Base-by-base conservation (phyloP, 2,888 invertebrate genomes). In the Zootermopsis nevadensis region DNA sequence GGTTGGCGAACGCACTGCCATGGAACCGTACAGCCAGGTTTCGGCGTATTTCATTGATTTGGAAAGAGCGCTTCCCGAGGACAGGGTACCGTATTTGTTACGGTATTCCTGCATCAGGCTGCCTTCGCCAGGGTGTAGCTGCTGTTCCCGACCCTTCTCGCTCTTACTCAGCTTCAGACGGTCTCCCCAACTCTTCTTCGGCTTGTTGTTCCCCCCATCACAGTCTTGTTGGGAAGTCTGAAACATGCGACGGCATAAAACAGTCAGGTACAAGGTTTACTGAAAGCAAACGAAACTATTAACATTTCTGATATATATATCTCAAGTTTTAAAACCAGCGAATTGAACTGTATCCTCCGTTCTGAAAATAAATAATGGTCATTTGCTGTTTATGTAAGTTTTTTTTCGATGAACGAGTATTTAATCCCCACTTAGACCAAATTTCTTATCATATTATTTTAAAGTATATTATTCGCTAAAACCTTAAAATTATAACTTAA, bases 1-100 rank as follows among this genome's bases (percentile, higher is more conserved):
- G 94, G 91, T 1, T 67, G 84, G 35, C 83, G 84, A 66, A 42
- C 86, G 86, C n/a, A 83, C 85, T 67, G 85, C 86, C 30, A 95
- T 94, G 60, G 95, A 95, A 87, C 96, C 95, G 88, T 96, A 96
- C 27, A 96, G 92, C 96, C 96, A 96, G 82, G 95, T 95, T 88
- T 96, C 95, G 60, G 95, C 95, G 90, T 95, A 95, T 89, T 94
- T 94, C 95, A 96, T 95, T 88, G 95, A 95, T 89, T 95, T 94
- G 84, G 95, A 94, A 81, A 96, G 89, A n/a, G 95, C 93, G 87
- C 94, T 94, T 85, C 93, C 93, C 82, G 93, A 93, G 86, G 93
- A 93, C 86, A 92, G 92, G 82, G 89, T 89, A 76, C 87, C 87
- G 85, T 87, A 88, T 84, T 87, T 87, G 84, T 85, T 83, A 76